Base-by-base conservation (phyloP, 2,113 vertebrate species). In the Mirza zaza region DNA sequence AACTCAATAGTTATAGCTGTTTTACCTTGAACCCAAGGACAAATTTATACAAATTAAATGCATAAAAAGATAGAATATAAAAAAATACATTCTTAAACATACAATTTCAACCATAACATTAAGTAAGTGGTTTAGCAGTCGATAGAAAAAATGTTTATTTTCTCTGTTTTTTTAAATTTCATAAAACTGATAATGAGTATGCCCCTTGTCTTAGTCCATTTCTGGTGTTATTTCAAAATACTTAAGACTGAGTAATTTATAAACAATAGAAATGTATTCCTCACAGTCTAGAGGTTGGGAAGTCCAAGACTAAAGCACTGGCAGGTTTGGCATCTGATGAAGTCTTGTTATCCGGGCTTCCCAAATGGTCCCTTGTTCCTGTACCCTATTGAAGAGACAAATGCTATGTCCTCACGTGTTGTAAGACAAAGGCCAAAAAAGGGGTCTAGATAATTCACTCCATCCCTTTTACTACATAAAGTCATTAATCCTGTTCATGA, bases 101-200 rank as follows among this genome's bases (percentile, higher is more conserved):
- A 79, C 9, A 59, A 57, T 88, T 92, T 94, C 63, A 70, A 63
- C 36, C 13, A 52, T 71, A 76, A n/a, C 5, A 73, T 92, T 94
- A 83, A 67, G 21, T 55, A 88, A 95, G 34, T 84, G 50, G 8
- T 34, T 34, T 59, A 32, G 20, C 50, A 61, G 73, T 90, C 55
- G 5, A 85, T 57, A 73, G 20, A 85, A 84, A 21, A 75, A 88
- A 83, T 1, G 2, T 61, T 29, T 84, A n/a, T 32, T 80, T 68
- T 91, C 87, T 71, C 42, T 85, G 14, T 50, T 88, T 95, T 95
- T 48, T 94, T 65, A 73, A 80, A 52, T 91, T 98, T 84, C 90
- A 89, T 67, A 77, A 94, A 96, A 87, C 59, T 27, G 25, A 94
- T 80, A 82, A 86, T 92, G 50, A 92, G 8, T 73, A 77, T 91